Evolutionary conservation across 1,140 invertebrate genomes (phyloP).

Genomic region (Drosophila repleta): DNA sequence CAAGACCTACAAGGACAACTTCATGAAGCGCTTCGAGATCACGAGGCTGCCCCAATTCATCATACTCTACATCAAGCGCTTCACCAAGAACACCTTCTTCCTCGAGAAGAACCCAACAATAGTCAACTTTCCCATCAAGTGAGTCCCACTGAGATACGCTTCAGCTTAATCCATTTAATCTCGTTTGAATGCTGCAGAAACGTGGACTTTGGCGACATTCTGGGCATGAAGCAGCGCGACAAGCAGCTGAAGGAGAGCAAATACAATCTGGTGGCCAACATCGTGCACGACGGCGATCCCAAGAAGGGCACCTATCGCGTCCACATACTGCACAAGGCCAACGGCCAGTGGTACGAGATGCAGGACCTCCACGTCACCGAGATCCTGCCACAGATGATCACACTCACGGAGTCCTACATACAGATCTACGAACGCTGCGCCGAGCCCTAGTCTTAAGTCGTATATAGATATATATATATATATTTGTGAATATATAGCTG

Average conservation of each 20-base stretch:
- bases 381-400: conserved; percentile 99
- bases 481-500: conserved; percentile 1
- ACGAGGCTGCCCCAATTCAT: conserved; percentile 97
- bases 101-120: conserved; percentile 99
- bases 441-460: conserved; percentile 40
- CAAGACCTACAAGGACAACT: conserved; percentile 99
- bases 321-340: conserved; percentile 97
- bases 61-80: conserved; percentile 98
- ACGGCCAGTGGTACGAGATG: conserved; percentile 95
- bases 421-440: conserved; percentile 89
- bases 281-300: conserved; percentile 99
- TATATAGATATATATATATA: conserved; percentile 1
- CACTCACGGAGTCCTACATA: conserved; percentile 99
- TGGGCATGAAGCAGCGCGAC: conserved; percentile 92
- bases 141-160: conserved; percentile 85
- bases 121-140: conserved; percentile 99
- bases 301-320: conserved; percentile 97
- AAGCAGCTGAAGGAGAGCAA: conserved; percentile 90
- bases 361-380: conserved; percentile 99
- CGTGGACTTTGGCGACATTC: conserved; percentile 98
- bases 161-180: too few relatives aligned
- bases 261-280: conserved; percentile 98
- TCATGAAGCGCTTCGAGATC: conserved; percentile 98
- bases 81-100: conserved; percentile 99
- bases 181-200: conserved; percentile 86